Base-by-base conservation (phyloP, 1,140 invertebrate species). In the Drosophila pallidifrons region DNA sequence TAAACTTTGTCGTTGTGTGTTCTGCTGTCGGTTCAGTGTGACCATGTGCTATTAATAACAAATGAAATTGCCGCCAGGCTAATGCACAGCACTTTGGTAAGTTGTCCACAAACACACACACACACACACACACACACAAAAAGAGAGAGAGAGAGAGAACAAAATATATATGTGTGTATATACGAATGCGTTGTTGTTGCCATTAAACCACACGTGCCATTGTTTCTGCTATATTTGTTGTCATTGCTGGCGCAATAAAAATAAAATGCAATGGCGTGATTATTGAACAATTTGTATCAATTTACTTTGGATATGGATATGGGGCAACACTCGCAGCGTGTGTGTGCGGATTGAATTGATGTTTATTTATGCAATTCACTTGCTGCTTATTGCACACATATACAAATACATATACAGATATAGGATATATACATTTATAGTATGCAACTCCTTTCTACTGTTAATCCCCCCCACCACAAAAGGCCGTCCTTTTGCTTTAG, bases 211-310 rank as follows among this genome's bases (percentile, higher is more conserved):
- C 60, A 72, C 59, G 61, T 82, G 79, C 57, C 54, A 49, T 38
- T 55, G 20, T 38, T 60, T 28, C 28, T 30, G 43, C 59, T 35
- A 38, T 58, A 8, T 49, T 43, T 54, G 20, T 54, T 30, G 57
- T 20, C 35, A n/a, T 35, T 16, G 20, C 10, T 73, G 65, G 43
- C 20, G 15, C 32, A 25, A 72, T 30, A 67, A 78, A 83, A 85
- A 81, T 79, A 81, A 89, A 89, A 82, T 88, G 69, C 77, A 91
- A 88, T 83, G 79, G 64, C 77, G 82, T 91, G 83, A 91, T 91
- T 91, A 91, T 91, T 88, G 76, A 72, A 74, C 79, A 72, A 91
- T 91, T 91, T 91, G 88, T 91, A 91, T 91, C 78, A 89, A 91
- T 91, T 91, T 89, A 66, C 72, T 67, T 46, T 38, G 28, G 32